Evolutionary conservation across 2,797 vertebrate species (phyloP).

Genomic region (Sebastes trivittatus): DNA sequence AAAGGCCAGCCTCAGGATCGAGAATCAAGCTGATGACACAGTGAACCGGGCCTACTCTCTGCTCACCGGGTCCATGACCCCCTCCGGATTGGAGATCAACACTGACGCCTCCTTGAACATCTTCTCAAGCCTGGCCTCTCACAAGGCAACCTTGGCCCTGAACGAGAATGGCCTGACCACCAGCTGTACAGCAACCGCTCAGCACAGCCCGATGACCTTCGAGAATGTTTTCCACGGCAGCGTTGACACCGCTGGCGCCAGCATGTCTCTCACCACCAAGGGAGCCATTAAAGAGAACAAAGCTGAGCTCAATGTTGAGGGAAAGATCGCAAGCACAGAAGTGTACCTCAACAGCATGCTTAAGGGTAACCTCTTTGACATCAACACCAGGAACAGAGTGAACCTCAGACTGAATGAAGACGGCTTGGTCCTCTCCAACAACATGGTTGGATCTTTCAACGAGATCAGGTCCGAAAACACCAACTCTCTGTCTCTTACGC

Average conservation of each 20-base stretch:
- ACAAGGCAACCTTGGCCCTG: conserved; percentile 87
- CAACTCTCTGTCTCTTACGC: conserved; percentile 84
- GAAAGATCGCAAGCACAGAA: conserved; percentile 84
- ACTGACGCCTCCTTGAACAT: conserved; percentile 84
- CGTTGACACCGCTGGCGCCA: conserved; percentile 84
- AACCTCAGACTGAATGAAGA: conserved; percentile 87
- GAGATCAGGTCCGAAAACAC: conserved; percentile 87
- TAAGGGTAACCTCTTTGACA: conserved; percentile 83
- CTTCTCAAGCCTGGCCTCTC: conserved; percentile 83
- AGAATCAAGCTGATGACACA: conserved; percentile 85
- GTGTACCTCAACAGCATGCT: conserved; percentile 82
- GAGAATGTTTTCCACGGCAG: conserved; percentile 88
- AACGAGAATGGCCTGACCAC: conserved; percentile 84
- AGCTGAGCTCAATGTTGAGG: conserved; percentile 85
- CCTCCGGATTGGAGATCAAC: conserved; percentile 88
- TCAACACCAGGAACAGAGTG: conserved; percentile 86
- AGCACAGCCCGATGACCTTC: conserved; percentile 84
- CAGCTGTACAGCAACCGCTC: conserved; percentile 88
- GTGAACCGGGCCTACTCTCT: conserved; percentile 80
- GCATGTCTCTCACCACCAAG: conserved; percentile 84
- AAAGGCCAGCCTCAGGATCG: conserved; percentile 82
- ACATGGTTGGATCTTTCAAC: conserved; percentile 86
- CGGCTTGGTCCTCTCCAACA: conserved; percentile 87
- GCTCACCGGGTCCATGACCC: conserved; percentile 85
- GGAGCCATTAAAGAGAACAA: conserved; percentile 85